Conservation (phyloP, 2,113 vertebrate species). For the Aviceda subcristata region DNA sequence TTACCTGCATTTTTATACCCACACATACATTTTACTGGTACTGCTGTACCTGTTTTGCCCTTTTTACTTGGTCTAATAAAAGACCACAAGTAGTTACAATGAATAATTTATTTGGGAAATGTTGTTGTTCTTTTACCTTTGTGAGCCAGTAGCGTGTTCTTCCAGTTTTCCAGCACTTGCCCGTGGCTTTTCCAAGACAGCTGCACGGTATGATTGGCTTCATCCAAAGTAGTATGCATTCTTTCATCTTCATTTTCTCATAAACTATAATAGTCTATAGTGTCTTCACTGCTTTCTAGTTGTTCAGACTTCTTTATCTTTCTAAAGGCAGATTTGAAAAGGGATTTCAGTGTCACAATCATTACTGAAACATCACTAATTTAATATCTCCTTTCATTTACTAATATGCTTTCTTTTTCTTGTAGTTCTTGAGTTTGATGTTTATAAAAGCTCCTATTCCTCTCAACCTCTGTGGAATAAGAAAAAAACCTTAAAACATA, state of each 20-base stretch:
- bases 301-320: not conserved
- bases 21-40: not conserved
- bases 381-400: not conserved
- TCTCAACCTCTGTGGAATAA: not conserved
- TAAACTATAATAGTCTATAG: not conserved
- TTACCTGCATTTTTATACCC: not conserved
- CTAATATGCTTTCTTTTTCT: not conserved
- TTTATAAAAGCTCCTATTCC: not conserved
- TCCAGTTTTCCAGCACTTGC: not conserved
- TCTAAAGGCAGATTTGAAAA: not conserved
- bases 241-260: not conserved
- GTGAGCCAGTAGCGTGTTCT: not conserved
- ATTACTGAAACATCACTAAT: not conserved
- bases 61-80: not conserved
- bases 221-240: not conserved
- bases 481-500: not conserved
- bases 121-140: not conserved
- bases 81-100: not conserved
- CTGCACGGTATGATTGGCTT: not conserved
- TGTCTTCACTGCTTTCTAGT: not conserved
- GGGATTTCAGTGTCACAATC: not conserved
- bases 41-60: not conserved
- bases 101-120: not conserved
- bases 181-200: not conserved
- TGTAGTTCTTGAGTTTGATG: not conserved